Evolutionary conservation across 1,140 invertebrate species (phyloP).

Genomic region (Drosophila triauraria): DNA sequence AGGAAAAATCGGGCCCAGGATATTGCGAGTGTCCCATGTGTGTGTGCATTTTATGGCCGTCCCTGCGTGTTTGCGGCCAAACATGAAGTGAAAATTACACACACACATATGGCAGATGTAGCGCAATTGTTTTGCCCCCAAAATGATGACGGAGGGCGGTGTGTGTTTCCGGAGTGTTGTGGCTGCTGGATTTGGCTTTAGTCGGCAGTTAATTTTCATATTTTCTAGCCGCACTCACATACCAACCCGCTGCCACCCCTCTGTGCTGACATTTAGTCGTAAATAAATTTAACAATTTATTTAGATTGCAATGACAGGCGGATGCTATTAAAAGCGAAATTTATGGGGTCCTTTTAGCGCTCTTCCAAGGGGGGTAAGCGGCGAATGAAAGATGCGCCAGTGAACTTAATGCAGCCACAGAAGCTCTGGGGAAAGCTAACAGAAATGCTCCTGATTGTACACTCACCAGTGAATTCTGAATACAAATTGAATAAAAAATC

Average conservation of each 20-base stretch:
- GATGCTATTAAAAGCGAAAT: conserved; percentile 81
- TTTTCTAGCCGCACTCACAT: conserved; percentile 70
- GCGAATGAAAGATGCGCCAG: conserved; percentile 27
- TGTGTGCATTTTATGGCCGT: conserved; percentile 83
- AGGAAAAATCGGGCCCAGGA: conserved; percentile 38
- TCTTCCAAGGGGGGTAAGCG: conserved; percentile 20
- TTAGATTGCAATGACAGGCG: conserved; percentile 83
- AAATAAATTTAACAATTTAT: conserved; percentile 84
- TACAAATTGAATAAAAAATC: background rate
- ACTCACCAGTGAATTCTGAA: too few relatives aligned
- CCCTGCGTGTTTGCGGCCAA: conserved; percentile 79
- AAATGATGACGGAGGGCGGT: conserved; percentile 12
- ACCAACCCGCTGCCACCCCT: background rate
- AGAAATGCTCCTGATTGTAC: background rate
- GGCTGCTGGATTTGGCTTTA: conserved; percentile 74
- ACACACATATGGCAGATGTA: conserved; percentile 65
- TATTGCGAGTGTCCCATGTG: conserved; percentile 31
- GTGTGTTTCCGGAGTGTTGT: conserved; percentile 28
- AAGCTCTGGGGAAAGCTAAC: background rate
- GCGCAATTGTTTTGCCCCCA: conserved; percentile 71
- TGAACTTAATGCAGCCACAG: conserved; percentile 43
- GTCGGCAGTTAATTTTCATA: conserved; percentile 83
- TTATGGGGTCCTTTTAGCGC: conserved; percentile 64
- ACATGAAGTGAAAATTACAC: conserved; percentile 83
- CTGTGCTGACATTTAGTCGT: conserved; percentile 73